Conservation (phyloP, 2,888 invertebrate genomes). For the Harpalus rufipes region DNA sequence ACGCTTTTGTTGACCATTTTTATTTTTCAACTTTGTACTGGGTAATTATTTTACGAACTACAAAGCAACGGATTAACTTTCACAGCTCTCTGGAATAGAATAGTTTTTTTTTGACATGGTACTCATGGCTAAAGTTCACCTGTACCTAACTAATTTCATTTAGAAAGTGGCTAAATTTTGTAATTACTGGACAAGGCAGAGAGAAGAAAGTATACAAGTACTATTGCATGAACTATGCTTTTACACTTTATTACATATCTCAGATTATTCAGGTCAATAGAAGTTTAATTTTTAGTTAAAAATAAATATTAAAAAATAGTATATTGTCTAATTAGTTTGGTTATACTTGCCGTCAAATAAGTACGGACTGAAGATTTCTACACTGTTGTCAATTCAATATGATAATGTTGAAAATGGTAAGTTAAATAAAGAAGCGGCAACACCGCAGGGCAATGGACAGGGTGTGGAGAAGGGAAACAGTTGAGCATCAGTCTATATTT, state of each 20-base stretch:
- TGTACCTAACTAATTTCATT: slow-evolving; percentile 45
- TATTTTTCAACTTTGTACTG: slow-evolving; percentile 21
- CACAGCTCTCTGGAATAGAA: slow-evolving; percentile 39
- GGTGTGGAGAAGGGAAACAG: too few relatives aligned
- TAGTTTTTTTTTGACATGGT: slow-evolving; percentile 28
- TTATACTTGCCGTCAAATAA: too few relatives aligned
- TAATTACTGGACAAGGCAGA: slow-evolving; percentile 35
- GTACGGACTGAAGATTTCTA: too few relatives aligned
- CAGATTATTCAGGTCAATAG: not conserved
- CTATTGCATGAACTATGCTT: slow-evolving; percentile 12
- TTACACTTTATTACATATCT: too few relatives aligned
- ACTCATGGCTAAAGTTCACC: slow-evolving; percentile 39
- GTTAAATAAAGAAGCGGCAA: too few relatives aligned
- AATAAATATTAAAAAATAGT: too few relatives aligned
- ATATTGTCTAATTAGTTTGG: too few relatives aligned
- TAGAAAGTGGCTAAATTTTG: slow-evolving; percentile 46
- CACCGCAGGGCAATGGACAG: too few relatives aligned
- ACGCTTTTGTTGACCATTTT: slow-evolving; percentile 47
- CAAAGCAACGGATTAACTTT: slow-evolving; percentile 39
- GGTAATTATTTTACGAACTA: slow-evolving; percentile 39
- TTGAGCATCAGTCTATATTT: too few relatives aligned
- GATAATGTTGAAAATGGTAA: too few relatives aligned
- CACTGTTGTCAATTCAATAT: too few relatives aligned
- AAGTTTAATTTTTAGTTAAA: too few relatives aligned
- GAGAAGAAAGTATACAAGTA: slow-evolving; percentile 4